A percentile compares a stretch with the other conserved stretches of the same genome.
Evolutionary conservation across 2,113 vertebrate genomes (phyloP).

Genomic region (Campylomormyrus numenius): DNA sequence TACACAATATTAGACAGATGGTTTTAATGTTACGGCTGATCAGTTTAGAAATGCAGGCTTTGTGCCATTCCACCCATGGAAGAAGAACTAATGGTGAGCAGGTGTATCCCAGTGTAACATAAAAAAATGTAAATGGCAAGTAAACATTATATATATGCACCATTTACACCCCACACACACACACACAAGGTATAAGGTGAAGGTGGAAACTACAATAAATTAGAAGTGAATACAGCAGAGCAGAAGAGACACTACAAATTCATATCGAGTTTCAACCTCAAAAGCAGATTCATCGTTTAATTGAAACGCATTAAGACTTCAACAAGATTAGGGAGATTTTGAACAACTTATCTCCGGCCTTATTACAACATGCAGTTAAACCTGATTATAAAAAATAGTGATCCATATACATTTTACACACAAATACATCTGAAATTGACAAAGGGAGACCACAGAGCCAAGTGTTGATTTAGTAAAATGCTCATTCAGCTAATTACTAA

Average conservation of each 20-base stretch:
- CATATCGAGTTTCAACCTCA: neutral
- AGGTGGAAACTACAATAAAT: neutral
- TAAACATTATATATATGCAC: too few species aligned
- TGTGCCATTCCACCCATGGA: too few species aligned
- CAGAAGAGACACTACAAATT: neutral
- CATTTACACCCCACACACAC: too few species aligned
- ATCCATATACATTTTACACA: slow-evolving; percentile 66
- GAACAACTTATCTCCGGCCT: slow-evolving; percentile 21
- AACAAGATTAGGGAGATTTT: neutral
- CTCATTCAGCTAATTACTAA: slow-evolving; percentile 4
- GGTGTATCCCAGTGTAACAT: too few species aligned
- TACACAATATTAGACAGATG: neutral
- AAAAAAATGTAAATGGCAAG: too few species aligned
- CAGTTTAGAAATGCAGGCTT: neutral
- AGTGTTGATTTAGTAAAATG: neutral
- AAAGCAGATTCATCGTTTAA: neutral
- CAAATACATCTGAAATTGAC: slow-evolving; percentile 32
- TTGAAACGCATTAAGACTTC: neutral
- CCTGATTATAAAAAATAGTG: slow-evolving; percentile 23
- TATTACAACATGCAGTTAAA: slow-evolving; percentile 65
- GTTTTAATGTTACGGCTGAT: neutral
- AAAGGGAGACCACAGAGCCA: neutral
- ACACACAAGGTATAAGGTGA: too few species aligned
- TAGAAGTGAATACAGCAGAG: neutral
- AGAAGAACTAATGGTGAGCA: too few species aligned